Evolutionary conservation across 2,888 invertebrate genomes (phyloP).

Genomic region (Lasioglossum lativentre): DNA sequence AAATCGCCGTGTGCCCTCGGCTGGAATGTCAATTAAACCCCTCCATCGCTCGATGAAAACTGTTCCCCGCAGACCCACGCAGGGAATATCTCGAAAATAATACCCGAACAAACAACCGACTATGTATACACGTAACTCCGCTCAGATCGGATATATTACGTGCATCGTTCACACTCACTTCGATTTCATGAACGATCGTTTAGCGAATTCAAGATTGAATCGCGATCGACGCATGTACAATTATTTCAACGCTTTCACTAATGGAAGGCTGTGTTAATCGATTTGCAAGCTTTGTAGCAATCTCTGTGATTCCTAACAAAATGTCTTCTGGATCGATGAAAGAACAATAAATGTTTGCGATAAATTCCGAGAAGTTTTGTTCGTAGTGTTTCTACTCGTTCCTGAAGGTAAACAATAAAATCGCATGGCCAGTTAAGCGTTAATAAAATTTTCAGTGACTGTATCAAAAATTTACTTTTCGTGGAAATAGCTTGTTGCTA

Average conservation of each 20-base stretch:
- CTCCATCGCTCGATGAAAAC: background rate
- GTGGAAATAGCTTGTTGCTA: background rate
- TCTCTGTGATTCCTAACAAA: too few species aligned
- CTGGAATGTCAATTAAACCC: slow-evolving; percentile 54
- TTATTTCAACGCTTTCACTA: background rate
- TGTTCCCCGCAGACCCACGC: background rate
- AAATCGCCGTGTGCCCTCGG: slow-evolving; percentile 44
- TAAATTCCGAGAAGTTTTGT: too few species aligned
- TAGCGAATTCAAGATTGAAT: background rate
- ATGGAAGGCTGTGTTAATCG: background rate
- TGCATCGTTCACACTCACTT: background rate
- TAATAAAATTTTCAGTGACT: too few species aligned
- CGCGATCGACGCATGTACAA: background rate
- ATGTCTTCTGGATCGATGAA: too few species aligned
- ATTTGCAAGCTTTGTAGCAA: background rate
- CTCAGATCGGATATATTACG: background rate
- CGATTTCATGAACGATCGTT: background rate
- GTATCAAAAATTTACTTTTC: too few species aligned
- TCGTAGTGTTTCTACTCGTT: too few species aligned
- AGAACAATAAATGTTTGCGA: too few species aligned
- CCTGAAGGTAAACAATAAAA: too few species aligned
- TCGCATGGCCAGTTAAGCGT: too few species aligned
- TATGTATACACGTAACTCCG: background rate
- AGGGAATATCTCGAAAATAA: background rate
- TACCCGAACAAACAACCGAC: background rate